Percentiles rank a stretch among this genome's conserved stretches.
These are phyloP conservation scores for Coryphaenoides rupestris DNA, from an alignment of 2,113 vertebrate genomes.

Conservation along the genomic window DNA sequence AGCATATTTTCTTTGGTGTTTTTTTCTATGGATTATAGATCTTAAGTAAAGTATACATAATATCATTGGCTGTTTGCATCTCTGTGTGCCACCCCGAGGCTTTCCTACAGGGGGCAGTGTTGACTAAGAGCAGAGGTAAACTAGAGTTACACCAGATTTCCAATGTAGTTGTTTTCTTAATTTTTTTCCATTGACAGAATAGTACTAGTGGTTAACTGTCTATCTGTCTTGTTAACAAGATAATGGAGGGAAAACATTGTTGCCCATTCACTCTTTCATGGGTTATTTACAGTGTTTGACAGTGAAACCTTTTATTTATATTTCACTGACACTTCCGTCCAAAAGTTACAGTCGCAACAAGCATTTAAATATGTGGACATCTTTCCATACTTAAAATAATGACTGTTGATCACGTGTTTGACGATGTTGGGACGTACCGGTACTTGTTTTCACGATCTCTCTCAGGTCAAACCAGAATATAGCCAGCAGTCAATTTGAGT, in stretches of 20 bases:
- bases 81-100: too few species aligned
- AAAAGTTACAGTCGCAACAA: slow-evolving; percentile 3
- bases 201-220: too few species aligned
- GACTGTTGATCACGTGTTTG: slow-evolving; percentile 28
- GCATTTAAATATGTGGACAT: slow-evolving; percentile 1
- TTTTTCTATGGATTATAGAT: not conserved
- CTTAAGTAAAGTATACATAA: too few species aligned
- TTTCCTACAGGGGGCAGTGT: slow-evolving; percentile 68
- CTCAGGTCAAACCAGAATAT: slow-evolving; percentile 50
- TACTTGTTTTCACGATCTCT: slow-evolving; percentile 42
- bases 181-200: too few species aligned
- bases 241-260: too few species aligned
- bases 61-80: too few species aligned
- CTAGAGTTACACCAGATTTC: not conserved
- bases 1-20: not conserved
- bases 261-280: too few species aligned
- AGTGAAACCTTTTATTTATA: slow-evolving; percentile 10
- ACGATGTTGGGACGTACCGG: too few species aligned
- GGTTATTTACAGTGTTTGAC: too few species aligned
- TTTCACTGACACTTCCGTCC: not conserved
- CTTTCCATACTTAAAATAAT: too few species aligned
- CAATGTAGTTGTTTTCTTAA: too few species aligned
- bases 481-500: slow-evolving; percentile 56
- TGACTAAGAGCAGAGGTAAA: slow-evolving; percentile 37
- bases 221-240: too few species aligned